Conservation (phyloP, 2,113 vertebrate species). For the Pheucticus melanocephalus region DNA sequence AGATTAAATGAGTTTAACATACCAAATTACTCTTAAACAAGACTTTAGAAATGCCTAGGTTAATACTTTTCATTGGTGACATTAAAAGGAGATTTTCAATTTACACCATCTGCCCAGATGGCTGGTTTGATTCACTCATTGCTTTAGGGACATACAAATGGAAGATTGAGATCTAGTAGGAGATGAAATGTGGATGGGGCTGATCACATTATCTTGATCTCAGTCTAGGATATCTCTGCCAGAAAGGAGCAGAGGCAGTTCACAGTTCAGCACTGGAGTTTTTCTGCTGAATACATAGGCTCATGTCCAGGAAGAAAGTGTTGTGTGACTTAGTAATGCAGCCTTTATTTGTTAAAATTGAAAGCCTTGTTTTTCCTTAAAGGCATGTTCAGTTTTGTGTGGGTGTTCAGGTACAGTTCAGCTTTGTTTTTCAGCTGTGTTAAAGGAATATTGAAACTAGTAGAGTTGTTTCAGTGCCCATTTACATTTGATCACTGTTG, state of each 20-base stretch:
- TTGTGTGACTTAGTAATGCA: neutral
- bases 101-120: neutral
- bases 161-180: neutral
- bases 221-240: neutral
- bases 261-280: neutral
- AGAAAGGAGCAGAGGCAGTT: neutral
- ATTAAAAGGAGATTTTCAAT: neutral
- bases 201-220: neutral
- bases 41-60: neutral
- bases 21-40: neutral
- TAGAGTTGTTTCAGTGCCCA: neutral
- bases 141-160: neutral
- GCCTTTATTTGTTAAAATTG: neutral
- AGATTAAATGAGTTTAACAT: neutral
- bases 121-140: neutral
- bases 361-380: neutral
- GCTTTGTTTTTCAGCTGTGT: neutral
- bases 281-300: neutral
- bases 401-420: neutral
- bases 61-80: neutral
- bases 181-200: neutral
- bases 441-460: neutral
- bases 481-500: neutral
- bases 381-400: neutral
- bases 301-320: neutral